Evolutionary conservation across 2,113 vertebrate species (phyloP).

Genomic region (Tachycineta bicolor): DNA sequence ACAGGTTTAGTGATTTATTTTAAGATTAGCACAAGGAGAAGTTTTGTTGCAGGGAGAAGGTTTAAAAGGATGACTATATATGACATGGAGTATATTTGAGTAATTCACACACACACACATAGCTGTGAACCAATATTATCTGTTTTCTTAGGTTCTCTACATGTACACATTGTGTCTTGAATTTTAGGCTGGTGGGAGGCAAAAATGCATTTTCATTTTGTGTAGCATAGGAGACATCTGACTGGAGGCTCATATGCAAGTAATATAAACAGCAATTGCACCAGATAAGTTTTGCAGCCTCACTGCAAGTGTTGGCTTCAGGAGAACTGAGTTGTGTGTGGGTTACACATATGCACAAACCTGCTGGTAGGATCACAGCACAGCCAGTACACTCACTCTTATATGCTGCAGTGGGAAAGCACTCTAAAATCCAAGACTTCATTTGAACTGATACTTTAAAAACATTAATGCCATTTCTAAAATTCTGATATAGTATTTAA

Average conservation of each 20-base stretch:
- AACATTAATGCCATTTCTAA: background rate
- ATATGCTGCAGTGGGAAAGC: background rate
- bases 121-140: background rate
- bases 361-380: background rate
- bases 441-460: background rate
- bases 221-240: background rate
- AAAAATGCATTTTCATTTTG: background rate
- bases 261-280: background rate
- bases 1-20: background rate
- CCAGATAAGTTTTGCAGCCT: background rate
- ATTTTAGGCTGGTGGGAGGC: background rate
- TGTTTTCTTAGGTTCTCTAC: background rate
- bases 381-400: background rate
- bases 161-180: background rate
- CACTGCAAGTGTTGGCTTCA: background rate
- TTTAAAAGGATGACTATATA: background rate
- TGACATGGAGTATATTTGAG: background rate
- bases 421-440: background rate
- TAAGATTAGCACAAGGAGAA: background rate
- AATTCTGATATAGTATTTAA: background rate
- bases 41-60: background rate
- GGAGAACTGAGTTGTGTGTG: background rate
- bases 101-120: background rate
- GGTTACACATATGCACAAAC: accelerated
- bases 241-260: background rate